Percentiles rank a stretch among this genome's conserved stretches.
Evolutionary conservation across 2,888 invertebrate genomes (phyloP).

Genomic region (Ophion slaviceki): DNA sequence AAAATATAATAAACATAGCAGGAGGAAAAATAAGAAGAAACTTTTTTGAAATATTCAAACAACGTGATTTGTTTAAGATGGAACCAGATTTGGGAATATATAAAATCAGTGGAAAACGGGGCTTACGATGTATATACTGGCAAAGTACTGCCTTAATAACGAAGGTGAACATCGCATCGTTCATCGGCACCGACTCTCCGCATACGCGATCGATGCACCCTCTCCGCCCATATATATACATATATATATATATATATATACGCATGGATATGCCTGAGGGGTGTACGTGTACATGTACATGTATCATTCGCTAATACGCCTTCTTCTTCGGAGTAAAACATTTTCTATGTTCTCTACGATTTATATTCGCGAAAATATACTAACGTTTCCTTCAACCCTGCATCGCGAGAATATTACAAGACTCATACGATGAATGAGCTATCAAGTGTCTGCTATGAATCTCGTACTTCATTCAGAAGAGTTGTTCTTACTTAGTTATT

Average conservation of each 20-base stretch:
- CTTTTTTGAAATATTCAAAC: slow-evolving; percentile 23
- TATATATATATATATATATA: slow-evolving; percentile 42
- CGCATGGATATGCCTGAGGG: not conserved
- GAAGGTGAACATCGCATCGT: slow-evolving; percentile 78
- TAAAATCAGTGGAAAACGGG: slow-evolving; percentile 59
- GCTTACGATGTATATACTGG: slow-evolving; percentile 20
- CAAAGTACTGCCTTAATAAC: slow-evolving; percentile 78
- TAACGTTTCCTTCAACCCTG: slow-evolving; percentile 31
- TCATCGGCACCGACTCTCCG: slow-evolving; percentile 71
- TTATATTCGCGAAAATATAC: slow-evolving; percentile 29
- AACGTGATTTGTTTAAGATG: slow-evolving; percentile 60
- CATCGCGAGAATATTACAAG: slow-evolving; percentile 51
- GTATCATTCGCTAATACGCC: slow-evolving; percentile 57
- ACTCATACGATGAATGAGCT: slow-evolving; percentile 59
- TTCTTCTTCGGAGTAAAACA: slow-evolving; percentile 24
- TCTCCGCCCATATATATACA: slow-evolving; percentile 63
- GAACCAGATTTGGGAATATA: slow-evolving; percentile 43
- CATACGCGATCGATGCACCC: slow-evolving; percentile 78
- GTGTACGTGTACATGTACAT: slow-evolving; percentile 60
- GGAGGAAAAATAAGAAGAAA: slow-evolving; percentile 5
- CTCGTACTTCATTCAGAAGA: slow-evolving; percentile 46
- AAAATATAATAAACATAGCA: not conserved
- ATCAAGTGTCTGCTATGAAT: slow-evolving; percentile 54
- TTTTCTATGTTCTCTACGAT: slow-evolving; percentile 43
- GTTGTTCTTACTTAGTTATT: slow-evolving; percentile 58